Percentiles rank a stretch among this genome's conserved stretches.
Evolutionary conservation across 2,888 invertebrate species (phyloP).

Genomic region (Phrixothrix hirtus): DNA sequence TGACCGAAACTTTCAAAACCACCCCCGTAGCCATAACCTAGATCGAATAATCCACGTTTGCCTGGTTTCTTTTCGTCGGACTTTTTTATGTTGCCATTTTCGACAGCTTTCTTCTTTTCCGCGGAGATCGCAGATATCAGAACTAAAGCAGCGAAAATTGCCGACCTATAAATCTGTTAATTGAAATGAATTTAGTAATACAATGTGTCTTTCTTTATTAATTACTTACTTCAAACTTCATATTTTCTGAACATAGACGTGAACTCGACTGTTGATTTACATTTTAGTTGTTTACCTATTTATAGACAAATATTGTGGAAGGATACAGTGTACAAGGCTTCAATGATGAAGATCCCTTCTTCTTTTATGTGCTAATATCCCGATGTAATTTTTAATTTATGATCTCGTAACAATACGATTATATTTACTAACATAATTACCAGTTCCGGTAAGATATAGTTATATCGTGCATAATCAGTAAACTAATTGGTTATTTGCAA

Average conservation of each 20-base stretch:
- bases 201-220: conserved; percentile 6
- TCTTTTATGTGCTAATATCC: too few relatives aligned
- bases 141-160: conserved; percentile 51
- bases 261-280: conserved; percentile 46
- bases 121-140: conserved; percentile 46
- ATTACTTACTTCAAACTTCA: conserved; percentile 50
- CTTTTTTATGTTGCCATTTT: conserved; percentile 39
- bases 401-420: too few relatives aligned
- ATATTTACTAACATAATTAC: too few relatives aligned
- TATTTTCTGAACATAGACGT: conserved; percentile 30
- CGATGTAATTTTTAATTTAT: too few relatives aligned
- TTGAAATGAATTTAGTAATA: too few relatives aligned
- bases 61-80: conserved; percentile 45
- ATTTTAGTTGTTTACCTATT: conserved; percentile 7
- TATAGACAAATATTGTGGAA: too few relatives aligned
- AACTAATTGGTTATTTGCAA: too few relatives aligned
- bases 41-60: conserved; percentile 47
- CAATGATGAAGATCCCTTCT: too few relatives aligned
- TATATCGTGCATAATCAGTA: too few relatives aligned
- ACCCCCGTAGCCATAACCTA: conserved; percentile 41
- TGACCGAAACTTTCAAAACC: conserved; percentile 7
- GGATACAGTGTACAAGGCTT: too few relatives aligned
- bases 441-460: too few relatives aligned
- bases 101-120: conserved; percentile 43
- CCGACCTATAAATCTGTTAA: conserved; percentile 49